These are phyloP conservation scores for Tragelaphus imberbis DNA, from an alignment of 2,113 vertebrate genomes.

Conservation along the genomic window DNA sequence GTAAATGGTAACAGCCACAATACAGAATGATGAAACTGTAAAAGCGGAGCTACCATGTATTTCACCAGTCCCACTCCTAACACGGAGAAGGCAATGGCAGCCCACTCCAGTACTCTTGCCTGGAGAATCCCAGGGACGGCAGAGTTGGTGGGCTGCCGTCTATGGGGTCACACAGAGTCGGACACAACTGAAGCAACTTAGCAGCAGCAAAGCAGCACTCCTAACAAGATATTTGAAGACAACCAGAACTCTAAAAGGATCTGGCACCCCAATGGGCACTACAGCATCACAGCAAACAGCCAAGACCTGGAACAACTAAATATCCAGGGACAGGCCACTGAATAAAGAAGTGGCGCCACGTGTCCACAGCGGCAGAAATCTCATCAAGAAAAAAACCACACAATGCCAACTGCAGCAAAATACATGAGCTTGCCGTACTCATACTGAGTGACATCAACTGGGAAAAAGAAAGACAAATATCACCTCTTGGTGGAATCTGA, in stretches of 20 bases:
- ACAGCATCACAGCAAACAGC: neutral
- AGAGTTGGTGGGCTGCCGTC: no score
- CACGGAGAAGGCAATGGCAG: no score
- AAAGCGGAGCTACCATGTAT: neutral
- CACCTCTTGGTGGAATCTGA: neutral
- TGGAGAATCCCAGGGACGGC: no score
- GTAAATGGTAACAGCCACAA: neutral
- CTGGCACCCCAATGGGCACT: neutral
- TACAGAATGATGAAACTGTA: neutral
- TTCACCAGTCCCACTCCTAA: neutral
- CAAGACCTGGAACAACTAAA: neutral
- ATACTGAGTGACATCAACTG: neutral
- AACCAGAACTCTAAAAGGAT: neutral
- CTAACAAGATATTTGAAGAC: neutral
- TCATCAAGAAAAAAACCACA: neutral
- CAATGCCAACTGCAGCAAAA: neutral
- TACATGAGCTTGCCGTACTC: neutral
- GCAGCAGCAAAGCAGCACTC: no score
- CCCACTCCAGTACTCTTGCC: no score
- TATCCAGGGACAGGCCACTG: no score
- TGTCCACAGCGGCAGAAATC: accelerated
- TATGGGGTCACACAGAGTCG: no score
- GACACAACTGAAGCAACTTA: no score
- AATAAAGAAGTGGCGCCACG: neutral
- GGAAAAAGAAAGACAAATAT: neutral